Percentiles rank a stretch among this genome's conserved stretches.
phyloP scores from a whole-genome alignment of 37 sponge, comb jelly and placozoan genomes.

The Ianthella basta region DNA sequence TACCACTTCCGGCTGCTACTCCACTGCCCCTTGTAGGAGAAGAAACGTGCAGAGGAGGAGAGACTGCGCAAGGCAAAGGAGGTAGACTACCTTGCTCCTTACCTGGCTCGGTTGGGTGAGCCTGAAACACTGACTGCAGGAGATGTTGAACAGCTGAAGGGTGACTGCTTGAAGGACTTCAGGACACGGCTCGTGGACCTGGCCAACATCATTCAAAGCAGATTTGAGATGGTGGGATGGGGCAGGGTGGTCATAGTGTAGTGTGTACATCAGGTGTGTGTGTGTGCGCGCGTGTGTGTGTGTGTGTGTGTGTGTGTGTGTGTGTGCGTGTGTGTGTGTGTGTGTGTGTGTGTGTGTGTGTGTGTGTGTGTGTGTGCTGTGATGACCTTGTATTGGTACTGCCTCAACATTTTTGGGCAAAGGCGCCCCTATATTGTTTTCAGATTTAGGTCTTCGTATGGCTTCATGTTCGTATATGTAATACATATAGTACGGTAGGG shows the following conservation, averaged over 20 bases:
- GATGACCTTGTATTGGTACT: too few species aligned
- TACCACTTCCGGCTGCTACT: background rate
- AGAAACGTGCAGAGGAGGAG: slow-evolving; percentile 82
- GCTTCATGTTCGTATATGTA: too few species aligned
- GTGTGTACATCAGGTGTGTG: background rate
- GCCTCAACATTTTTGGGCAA: too few species aligned
- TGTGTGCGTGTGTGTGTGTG: too few species aligned
- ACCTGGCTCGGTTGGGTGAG: slow-evolving; percentile 87
- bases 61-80: slow-evolving; percentile 88
- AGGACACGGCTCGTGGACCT: slow-evolving; percentile 78
- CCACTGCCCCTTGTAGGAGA: slow-evolving; percentile 45
- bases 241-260: background rate
- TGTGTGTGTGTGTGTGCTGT: too few species aligned
- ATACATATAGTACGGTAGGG: too few species aligned
- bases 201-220: slow-evolving; percentile 88
- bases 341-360: too few species aligned
- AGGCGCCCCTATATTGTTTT: too few species aligned
- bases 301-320: background rate
- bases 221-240: slow-evolving; percentile 76
- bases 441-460: too few species aligned
- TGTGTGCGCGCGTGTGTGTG: background rate
- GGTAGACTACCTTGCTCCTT: slow-evolving; percentile 95
- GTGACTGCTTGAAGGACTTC: slow-evolving; percentile 85
- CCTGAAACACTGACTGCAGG: slow-evolving; percentile 50
- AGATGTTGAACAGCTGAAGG: slow-evolving; percentile 53